A percentile compares a stretch with the other conserved stretches of the same genome.
Conservation (phyloP, 2,888 invertebrate species). For the Caenorhabditis sp. region DNA sequence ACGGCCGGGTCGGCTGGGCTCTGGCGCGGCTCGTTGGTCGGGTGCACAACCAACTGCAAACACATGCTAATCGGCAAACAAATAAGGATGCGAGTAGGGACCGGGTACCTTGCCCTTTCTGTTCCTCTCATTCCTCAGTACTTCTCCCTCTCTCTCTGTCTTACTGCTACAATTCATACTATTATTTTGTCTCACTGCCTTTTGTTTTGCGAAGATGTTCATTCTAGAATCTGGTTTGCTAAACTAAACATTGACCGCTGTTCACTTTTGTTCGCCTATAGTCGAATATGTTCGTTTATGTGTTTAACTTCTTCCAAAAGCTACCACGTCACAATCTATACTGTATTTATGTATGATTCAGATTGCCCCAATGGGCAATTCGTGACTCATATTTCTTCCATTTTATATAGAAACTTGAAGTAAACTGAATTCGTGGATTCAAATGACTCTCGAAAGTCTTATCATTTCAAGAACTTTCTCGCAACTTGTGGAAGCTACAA, state of each 20-base stretch:
- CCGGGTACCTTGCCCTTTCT: conserved; percentile 26
- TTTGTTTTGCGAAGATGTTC: conserved; percentile 17
- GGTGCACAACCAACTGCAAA: conserved; percentile 44
- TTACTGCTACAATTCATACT: conserved; percentile 14
- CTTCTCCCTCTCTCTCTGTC: no score
- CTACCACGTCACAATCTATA: background rate
- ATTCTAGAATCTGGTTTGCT: conserved; percentile 15
- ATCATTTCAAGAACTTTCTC: no score
- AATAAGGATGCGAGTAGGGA: conserved; percentile 34
- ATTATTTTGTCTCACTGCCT: background rate
- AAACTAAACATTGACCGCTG: conserved; percentile 6
- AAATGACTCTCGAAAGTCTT: no score
- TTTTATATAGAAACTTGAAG: no score
- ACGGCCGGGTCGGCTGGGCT: conserved; percentile 17
- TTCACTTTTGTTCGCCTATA: background rate
- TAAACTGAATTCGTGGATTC: no score
- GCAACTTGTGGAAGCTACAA: no score
- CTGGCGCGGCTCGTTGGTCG: conserved; percentile 17
- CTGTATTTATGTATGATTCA: background rate
- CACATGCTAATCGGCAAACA: conserved; percentile 57
- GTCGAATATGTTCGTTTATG: background rate
- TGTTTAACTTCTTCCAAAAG: background rate
- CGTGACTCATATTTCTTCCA: background rate
- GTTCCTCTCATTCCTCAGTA: background rate
- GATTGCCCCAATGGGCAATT: background rate